Evolutionary conservation across 2,888 invertebrate species (phyloP).

Genomic region (Drosophila paramelanica): DNA sequence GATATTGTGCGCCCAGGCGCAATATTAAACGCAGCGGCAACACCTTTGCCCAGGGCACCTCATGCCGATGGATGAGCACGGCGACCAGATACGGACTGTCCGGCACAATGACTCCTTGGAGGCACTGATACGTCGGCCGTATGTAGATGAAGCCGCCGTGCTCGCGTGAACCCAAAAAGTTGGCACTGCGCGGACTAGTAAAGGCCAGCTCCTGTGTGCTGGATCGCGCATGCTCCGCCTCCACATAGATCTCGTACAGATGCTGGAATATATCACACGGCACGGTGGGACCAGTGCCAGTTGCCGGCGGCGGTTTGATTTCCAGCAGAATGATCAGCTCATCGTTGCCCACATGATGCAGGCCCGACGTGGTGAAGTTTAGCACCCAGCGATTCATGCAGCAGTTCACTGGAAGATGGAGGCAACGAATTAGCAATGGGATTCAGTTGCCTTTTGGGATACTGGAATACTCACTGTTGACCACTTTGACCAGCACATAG

Average conservation of each 20-base stretch:
- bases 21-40: constrained; percentile 91
- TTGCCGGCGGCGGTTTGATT: constrained; percentile 86
- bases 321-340: constrained; percentile 92
- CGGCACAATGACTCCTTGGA: constrained; percentile 90
- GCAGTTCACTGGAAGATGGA: constrained; percentile 88
- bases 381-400: constrained; percentile 90
- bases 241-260: constrained; percentile 89
- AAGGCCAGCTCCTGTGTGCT: constrained; percentile 89
- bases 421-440: neutral
- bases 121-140: constrained; percentile 92
- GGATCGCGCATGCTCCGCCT: constrained; percentile 88
- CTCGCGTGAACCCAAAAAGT: constrained; percentile 89
- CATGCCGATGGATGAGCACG: constrained; percentile 90
- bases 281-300: constrained; percentile 30
- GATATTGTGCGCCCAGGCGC: constrained; percentile 92
- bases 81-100: constrained; percentile 91
- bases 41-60: constrained; percentile 88
- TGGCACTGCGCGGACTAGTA: constrained; percentile 86
- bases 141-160: constrained; percentile 94
- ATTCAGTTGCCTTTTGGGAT: no score
- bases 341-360: constrained; percentile 93
- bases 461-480: constrained; percentile 88
- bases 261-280: constrained; percentile 91
- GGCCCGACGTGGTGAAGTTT: constrained; percentile 91
- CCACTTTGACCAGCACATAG: constrained; percentile 90